Base-by-base conservation (phyloP, 2,888 invertebrate species). In the Orchesellides sinensis region DNA sequence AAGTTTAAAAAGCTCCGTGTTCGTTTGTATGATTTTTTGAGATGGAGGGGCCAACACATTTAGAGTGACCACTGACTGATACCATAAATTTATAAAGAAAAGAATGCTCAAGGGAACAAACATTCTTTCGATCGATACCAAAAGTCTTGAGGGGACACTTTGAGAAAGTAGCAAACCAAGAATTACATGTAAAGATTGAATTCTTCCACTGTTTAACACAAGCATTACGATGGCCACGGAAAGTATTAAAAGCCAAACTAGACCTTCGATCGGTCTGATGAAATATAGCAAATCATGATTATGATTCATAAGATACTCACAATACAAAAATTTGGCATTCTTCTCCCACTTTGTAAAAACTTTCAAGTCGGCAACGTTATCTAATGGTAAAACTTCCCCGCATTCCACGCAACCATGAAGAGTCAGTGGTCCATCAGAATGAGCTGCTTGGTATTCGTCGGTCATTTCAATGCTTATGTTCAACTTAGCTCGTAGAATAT, bases 31-130 rank as follows among this genome's bases (percentile, higher is more conserved):
- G 14, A 29, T 19, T 2, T 17, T 59, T 1, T 29, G 59, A 32
- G 59, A 32, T n/a, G 32, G 59, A 2, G 59, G 59, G 1, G 32
- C 59, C 32, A 59, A 32, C 14, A 59, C 2, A 32, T 59, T 59
- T 32, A 59, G 5, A 1, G 59, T 59, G n/a, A 59, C 59, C 25
- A 59, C 59, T 32, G 59, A 59, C 32, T 59, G 29, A 19, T 59
- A 59, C 32, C 59, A 32, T n/a, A 59, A 32, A 29, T 59, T 59
- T n/a, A 59, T 2, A 59, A 59, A 59, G 59, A 32, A 59, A 8
- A 59, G 32, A 59, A 29, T 6, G 10, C 29, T 25, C 29, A 59
- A 1, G 1, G 59, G 59, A 32, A 23, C 32, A n/a, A 32, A 59
- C 5, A 27, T 6, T 29, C 21, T 29, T n/a, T 29, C n/a, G 8